A percentile compares a stretch with the other conserved stretches of the same genome.
These are phyloP conservation scores for Brachyptera risi DNA, from an alignment of 2,888 invertebrate genomes.

Conservation along the genomic window DNA sequence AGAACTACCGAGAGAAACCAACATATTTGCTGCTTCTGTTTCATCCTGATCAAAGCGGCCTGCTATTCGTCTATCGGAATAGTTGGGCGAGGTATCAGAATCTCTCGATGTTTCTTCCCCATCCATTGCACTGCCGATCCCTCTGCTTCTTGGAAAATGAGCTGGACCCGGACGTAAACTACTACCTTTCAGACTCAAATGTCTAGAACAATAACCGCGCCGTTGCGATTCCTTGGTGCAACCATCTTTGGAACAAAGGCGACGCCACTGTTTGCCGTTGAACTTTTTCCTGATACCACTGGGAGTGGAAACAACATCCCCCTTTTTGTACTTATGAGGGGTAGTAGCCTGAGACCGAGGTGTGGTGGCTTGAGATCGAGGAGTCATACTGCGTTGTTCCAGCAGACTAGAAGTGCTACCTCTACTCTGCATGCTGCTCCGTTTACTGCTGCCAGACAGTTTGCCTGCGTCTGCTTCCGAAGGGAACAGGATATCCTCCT, in stretches of 20 bases:
- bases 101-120: constrained; percentile 89
- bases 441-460: constrained; percentile 76
- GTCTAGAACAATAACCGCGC: constrained; percentile 93
- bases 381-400: constrained; percentile 77
- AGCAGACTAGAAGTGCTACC: constrained; percentile 85
- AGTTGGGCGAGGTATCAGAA: constrained; percentile 84
- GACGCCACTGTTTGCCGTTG: constrained; percentile 99
- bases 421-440: constrained; percentile 87
- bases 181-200: constrained; percentile 84
- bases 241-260: constrained; percentile 92
- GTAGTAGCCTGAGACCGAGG: constrained; percentile 82
- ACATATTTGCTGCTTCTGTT: constrained; percentile 94
- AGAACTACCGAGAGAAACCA: constrained; percentile 90
- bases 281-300: constrained; percentile 98
- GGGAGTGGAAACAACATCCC: constrained; percentile 90
- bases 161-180: constrained; percentile 47
- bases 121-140: constrained; percentile 51
- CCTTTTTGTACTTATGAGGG: constrained; percentile 95
- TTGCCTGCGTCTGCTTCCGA: constrained; percentile 72
- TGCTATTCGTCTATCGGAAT: constrained; percentile 64
- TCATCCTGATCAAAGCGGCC: constrained; percentile 90
- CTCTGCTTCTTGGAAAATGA: constrained; percentile 53
- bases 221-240: constrained; percentile 97
- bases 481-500: constrained; percentile 81
- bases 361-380: constrained; percentile 55